Percentiles rank a stretch among this genome's conserved stretches.
phyloP scores from a whole-genome alignment of 1,140 invertebrate genomes.

The Pogonomyrmex californicus region DNA sequence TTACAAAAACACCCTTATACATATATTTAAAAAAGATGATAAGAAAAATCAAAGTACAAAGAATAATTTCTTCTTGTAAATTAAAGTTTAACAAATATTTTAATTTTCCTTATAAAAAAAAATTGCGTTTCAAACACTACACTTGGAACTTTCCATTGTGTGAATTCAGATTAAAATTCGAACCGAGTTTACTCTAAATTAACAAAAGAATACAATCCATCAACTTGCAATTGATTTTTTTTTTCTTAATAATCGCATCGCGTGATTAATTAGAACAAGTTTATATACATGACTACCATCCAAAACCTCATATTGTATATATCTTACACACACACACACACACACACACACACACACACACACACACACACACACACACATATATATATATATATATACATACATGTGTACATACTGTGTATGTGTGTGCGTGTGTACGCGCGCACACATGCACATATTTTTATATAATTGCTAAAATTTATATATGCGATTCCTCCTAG shows the following conservation, averaged over 20 bases:
- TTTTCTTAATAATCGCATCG: no score
- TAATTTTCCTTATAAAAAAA: background rate
- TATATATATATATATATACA: background rate
- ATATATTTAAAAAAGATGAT: background rate
- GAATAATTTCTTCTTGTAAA: background rate
- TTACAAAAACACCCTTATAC: background rate
- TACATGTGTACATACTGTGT: background rate
- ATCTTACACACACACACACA: no score
- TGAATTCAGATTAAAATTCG: background rate
- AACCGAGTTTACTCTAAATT: background rate
- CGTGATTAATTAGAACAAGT: background rate
- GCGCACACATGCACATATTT: background rate
- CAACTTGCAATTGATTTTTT: no score
- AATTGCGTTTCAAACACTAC: background rate
- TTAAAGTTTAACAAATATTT: background rate
- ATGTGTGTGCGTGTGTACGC: background rate
- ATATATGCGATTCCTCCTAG: background rate
- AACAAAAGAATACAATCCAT: background rate
- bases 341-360: no score
- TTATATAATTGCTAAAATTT: background rate
- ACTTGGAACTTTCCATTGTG: no score
- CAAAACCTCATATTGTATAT: no score
- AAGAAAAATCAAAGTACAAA: background rate
- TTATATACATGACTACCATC: background rate
- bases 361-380: no score